These are phyloP conservation scores for Kryphioiulus occultus DNA, from an alignment of 2,888 invertebrate species.

Conservation along the genomic window DNA sequence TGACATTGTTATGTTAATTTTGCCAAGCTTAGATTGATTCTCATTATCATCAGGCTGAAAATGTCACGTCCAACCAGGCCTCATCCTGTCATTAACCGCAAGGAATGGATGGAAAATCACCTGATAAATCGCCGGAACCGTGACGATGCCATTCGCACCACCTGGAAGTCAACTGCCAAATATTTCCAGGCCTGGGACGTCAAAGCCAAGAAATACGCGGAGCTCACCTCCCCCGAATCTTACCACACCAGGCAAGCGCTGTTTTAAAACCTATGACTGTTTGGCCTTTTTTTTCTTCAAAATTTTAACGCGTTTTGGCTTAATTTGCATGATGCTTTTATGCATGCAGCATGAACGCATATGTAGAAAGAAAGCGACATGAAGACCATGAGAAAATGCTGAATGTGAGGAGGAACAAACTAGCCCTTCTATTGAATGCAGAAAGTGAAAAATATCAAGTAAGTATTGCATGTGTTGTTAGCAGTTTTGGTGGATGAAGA, in stretches of 20 bases:
- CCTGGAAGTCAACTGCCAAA: slow-evolving; percentile 42
- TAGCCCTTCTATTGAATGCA: background rate
- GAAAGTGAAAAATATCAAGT: slow-evolving; percentile 46
- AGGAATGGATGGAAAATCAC: slow-evolving; percentile 49
- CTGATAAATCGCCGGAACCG: slow-evolving; percentile 1
- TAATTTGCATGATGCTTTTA: background rate
- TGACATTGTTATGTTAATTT: too few species aligned
- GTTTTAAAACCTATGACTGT: background rate
- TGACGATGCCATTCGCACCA: slow-evolving; percentile 27
- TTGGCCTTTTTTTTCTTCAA: background rate
- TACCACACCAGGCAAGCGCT: slow-evolving; percentile 39
- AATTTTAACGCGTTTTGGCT: background rate
- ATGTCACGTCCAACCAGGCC: slow-evolving; percentile 37
- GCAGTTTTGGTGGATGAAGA: too few species aligned
- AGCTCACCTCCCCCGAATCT: slow-evolving; percentile 27
- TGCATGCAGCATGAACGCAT: slow-evolving; percentile 33
- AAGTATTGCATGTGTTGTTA: too few species aligned
- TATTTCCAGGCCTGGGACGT: slow-evolving; percentile 47
- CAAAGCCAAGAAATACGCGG: slow-evolving; percentile 43
- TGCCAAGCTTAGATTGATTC: too few species aligned
- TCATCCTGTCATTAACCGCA: slow-evolving; percentile 44
- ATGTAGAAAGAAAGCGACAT: background rate
- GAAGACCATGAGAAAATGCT: slow-evolving; percentile 39
- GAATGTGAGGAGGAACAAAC: background rate
- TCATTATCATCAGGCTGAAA: background rate